These are phyloP conservation scores for Xyrauchen texanus DNA, from an alignment of 2,113 vertebrate species.

Conservation along the genomic window DNA sequence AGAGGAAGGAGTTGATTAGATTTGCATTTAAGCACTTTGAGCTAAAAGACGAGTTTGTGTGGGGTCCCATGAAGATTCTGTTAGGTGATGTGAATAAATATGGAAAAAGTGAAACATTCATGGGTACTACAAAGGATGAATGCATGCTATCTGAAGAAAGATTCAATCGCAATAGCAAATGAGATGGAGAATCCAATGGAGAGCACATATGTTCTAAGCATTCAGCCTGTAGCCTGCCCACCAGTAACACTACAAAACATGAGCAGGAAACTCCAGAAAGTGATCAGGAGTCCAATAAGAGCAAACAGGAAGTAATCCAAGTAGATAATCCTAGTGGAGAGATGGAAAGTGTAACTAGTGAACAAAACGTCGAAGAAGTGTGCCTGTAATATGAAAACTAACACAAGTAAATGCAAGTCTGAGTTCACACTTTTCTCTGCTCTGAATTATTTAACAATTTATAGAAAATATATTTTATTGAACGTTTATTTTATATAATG, in stretches of 20 bases:
- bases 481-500: too few relatives aligned
- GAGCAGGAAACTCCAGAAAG: background rate
- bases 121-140: background rate
- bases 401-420: too few relatives aligned
- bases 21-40: conserved; percentile 80
- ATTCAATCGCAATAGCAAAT: too few relatives aligned
- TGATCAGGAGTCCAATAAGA: background rate
- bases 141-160: background rate
- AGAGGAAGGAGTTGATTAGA: conserved; percentile 75
- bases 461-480: too few relatives aligned
- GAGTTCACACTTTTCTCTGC: too few relatives aligned
- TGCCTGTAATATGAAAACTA: too few relatives aligned
- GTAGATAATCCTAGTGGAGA: background rate
- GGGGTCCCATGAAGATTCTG: conserved; percentile 81
- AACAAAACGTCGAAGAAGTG: background rate
- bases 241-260: background rate
- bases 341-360: background rate
- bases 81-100: background rate
- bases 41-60: conserved; percentile 75
- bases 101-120: background rate
- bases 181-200: background rate
- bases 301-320: too few relatives aligned
- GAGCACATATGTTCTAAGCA: background rate
- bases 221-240: background rate
- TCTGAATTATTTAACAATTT: too few relatives aligned